Conservation (phyloP, 2,888 invertebrate species). For the Stegophylla sp. region DNA sequence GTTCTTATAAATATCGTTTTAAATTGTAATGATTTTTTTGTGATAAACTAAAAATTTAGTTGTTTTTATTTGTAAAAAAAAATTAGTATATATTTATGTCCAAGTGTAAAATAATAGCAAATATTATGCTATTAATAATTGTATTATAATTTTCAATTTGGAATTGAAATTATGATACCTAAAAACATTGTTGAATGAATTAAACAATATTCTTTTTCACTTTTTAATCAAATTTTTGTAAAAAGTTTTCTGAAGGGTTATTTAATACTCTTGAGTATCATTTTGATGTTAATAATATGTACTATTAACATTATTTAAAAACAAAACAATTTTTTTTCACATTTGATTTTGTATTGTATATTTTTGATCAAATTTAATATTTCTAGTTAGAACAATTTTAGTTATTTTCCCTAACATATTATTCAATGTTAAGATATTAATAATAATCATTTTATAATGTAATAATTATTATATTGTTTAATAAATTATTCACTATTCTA, state of each 20-base stretch:
- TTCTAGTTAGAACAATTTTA: not conserved
- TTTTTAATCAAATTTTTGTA: not conserved
- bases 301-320: not conserved
- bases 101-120: not conserved
- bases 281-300: slow-evolving; percentile 7
- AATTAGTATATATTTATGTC: not conserved
- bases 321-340: not conserved
- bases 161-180: slow-evolving; percentile 3
- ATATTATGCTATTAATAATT: not conserved
- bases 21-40: slow-evolving; percentile 15
- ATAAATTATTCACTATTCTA: not conserved
- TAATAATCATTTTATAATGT: not conserved
- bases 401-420: not conserved
- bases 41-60: slow-evolving; percentile 10
- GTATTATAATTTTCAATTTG: not conserved
- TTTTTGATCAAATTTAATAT: slow-evolving; percentile 36
- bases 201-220: not conserved
- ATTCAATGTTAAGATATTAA: not conserved
- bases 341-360: not conserved
- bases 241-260: not conserved
- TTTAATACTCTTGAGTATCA: not conserved
- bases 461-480: not conserved
- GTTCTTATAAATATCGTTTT: slow-evolving; percentile 10
- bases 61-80: not conserved
- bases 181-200: not conserved